These are phyloP conservation scores for Apteryx owenii DNA, from an alignment of 2,113 vertebrate species.

Conservation along the genomic window DNA sequence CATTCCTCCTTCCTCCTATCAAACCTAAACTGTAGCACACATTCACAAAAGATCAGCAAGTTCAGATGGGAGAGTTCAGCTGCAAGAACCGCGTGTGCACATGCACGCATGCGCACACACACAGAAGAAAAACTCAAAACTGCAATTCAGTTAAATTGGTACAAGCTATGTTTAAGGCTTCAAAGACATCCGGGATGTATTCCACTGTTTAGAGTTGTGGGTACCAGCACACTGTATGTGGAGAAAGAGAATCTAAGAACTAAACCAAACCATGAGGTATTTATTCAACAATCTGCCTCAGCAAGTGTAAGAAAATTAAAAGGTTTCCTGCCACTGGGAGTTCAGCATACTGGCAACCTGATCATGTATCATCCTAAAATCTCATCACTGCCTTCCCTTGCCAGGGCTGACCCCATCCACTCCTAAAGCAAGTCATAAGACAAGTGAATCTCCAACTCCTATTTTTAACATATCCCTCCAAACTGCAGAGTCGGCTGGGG, in stretches of 20 bases:
- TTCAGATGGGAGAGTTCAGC: background rate
- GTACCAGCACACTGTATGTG: background rate
- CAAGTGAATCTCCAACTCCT: background rate
- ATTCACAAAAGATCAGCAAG: background rate
- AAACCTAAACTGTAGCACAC: background rate
- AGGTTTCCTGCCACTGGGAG: constrained; percentile 1
- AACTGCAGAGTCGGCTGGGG: background rate
- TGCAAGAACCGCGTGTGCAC: background rate
- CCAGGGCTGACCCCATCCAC: background rate
- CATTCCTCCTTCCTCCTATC: constrained; percentile 6
- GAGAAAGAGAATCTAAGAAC: background rate
- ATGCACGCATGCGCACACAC: no score
- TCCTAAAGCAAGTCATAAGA: background rate
- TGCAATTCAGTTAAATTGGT: background rate
- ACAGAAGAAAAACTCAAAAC: background rate
- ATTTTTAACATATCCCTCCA: background rate
- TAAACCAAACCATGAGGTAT: constrained; percentile 1
- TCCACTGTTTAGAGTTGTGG: background rate
- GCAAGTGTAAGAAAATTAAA: constrained; percentile 14
- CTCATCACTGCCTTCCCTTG: background rate
- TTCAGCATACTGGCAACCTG: background rate
- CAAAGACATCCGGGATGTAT: background rate
- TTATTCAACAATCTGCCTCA: constrained; percentile 1
- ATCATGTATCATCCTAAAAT: background rate
- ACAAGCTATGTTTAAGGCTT: constrained; percentile 9